Conservation (phyloP, 2,797 vertebrate species). For the Muraenolepis orangiensis region DNA sequence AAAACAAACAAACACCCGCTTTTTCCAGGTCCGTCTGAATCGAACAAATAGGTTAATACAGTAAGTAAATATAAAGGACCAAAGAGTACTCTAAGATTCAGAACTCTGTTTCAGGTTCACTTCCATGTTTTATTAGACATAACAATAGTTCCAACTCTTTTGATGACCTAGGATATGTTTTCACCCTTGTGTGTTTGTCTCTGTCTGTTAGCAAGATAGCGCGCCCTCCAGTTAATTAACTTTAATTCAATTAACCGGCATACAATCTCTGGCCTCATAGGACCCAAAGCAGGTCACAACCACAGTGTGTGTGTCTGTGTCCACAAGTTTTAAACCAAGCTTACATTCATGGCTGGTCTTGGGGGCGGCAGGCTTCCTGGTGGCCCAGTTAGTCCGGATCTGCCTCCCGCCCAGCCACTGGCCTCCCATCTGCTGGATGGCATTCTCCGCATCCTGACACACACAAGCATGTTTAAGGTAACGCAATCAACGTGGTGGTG, state of each 20-base stretch:
- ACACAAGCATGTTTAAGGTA: neutral
- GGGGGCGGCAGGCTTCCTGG: slow-evolving; percentile 94
- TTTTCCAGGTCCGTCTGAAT: neutral
- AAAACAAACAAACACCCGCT: neutral
- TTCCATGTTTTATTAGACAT: neutral
- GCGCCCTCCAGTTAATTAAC: too few species aligned
- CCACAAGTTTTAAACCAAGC: neutral
- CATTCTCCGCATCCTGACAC: slow-evolving; percentile 91
- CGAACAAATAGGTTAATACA: neutral
- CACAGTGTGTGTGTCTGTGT: neutral
- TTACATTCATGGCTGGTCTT: slow-evolving; percentile 91
- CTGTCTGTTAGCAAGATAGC: too few species aligned
- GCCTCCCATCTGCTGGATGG: slow-evolving; percentile 98
- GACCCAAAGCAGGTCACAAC: neutral
- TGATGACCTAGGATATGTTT: too few species aligned
- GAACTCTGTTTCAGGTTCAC: neutral
- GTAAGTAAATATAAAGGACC: neutral
- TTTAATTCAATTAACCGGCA: neutral
- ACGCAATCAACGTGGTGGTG: neutral
- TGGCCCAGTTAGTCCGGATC: slow-evolving; percentile 99
- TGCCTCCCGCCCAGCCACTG: slow-evolving; percentile 98
- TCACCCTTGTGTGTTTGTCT: too few species aligned
- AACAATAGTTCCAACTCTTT: too few species aligned
- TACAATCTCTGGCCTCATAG: too few species aligned
- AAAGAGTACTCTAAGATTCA: neutral